phyloP scores from a whole-genome alignment of 2,113 vertebrate species.

The Turdus rufiventris region DNA sequence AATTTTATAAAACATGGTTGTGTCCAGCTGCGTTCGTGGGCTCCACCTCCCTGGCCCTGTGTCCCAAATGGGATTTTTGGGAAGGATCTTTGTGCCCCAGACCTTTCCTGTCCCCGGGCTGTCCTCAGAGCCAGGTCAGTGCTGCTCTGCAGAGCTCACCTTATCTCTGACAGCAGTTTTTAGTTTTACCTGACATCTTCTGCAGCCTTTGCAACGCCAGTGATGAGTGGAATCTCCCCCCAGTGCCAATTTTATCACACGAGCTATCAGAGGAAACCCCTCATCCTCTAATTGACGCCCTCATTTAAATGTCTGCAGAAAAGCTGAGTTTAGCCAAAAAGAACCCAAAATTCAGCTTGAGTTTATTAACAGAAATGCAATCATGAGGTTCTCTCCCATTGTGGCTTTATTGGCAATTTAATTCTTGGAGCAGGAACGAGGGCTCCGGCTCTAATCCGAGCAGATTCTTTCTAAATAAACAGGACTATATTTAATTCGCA shows the following conservation, averaged over 20 bases:
- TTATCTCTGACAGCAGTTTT: neutral
- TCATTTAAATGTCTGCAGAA: neutral
- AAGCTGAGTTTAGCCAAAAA: constrained; percentile 6
- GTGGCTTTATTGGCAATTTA: neutral
- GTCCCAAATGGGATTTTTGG: neutral
- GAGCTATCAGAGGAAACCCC: neutral
- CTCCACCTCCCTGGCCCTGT: neutral
- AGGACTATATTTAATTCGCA: constrained; percentile 67
- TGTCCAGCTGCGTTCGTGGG: neutral
- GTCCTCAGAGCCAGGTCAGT: neutral
- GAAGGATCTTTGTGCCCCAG: neutral
- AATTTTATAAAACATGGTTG: fast-evolving
- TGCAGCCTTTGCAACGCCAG: neutral
- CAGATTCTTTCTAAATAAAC: constrained; percentile 58
- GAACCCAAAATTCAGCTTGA: constrained; percentile 22
- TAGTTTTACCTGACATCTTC: neutral
- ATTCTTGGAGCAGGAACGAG: constrained; percentile 23
- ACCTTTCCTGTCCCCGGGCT: neutral
- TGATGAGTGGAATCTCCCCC: neutral
- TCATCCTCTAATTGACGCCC: neutral
- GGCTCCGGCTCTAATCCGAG: neutral
- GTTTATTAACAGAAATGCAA: constrained; percentile 28
- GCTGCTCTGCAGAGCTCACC: neutral
- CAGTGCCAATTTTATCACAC: too few species aligned
- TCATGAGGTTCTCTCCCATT: neutral